Conservation (phyloP, 1,140 invertebrate genomes). For the Hirudo medicinalis region DNA sequence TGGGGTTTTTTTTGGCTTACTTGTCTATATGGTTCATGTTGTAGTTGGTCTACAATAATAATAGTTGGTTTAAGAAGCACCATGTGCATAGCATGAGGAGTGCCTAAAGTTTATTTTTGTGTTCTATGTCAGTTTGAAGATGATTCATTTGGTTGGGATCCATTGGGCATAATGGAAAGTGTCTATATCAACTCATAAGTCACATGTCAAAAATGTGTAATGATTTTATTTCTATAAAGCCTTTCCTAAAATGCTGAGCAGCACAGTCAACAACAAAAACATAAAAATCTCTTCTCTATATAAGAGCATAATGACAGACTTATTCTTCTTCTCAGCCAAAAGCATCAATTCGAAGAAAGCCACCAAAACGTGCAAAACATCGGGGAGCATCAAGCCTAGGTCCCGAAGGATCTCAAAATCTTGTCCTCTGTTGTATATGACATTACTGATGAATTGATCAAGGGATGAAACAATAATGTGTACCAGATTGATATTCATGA, state of each 20-base stretch:
- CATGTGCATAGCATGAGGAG: too few relatives aligned
- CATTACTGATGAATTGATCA: slow-evolving; percentile 63
- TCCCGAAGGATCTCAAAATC: slow-evolving; percentile 50
- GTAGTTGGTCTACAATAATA: too few relatives aligned
- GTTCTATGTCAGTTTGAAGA: too few relatives aligned
- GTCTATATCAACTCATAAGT: too few relatives aligned
- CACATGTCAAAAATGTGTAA: too few relatives aligned
- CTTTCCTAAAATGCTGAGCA: slow-evolving; percentile 20
- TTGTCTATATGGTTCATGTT: too few relatives aligned
- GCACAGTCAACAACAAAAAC: slow-evolving; percentile 31
- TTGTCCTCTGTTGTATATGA: slow-evolving; percentile 54
- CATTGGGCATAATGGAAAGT: too few relatives aligned
- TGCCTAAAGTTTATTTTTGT: too few relatives aligned
- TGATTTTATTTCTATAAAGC: slow-evolving; percentile 4
- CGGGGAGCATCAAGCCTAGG: slow-evolving; percentile 60
- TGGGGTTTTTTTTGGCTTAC: too few relatives aligned
- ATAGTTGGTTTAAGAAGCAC: too few relatives aligned
- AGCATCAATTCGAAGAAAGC: slow-evolving; percentile 43
- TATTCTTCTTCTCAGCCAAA: slow-evolving; percentile 27
- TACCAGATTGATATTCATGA: slow-evolving; percentile 52
- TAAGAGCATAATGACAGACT: slow-evolving; percentile 28
- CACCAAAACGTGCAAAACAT: slow-evolving; percentile 54
- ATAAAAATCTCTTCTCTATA: slow-evolving; percentile 36
- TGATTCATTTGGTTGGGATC: too few relatives aligned
- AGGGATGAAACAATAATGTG: slow-evolving; percentile 59